Percentiles rank a stretch among this genome's conserved stretches.
These are phyloP conservation scores for Paralvinella palmiformis DNA, from an alignment of 1,140 invertebrate genomes.

Conservation along the genomic window DNA sequence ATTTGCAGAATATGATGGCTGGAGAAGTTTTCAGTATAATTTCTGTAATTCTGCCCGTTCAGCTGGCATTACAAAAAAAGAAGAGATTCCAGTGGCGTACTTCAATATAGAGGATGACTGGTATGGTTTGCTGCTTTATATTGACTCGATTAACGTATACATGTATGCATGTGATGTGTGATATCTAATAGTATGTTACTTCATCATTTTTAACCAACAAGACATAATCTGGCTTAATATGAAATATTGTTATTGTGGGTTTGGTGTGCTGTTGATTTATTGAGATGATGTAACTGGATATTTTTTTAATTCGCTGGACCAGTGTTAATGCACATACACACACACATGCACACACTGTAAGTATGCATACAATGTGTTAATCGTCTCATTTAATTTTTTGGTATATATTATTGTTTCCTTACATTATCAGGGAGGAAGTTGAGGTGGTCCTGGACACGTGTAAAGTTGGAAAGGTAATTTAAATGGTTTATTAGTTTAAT, in stretches of 20 bases:
- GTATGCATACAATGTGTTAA: no score
- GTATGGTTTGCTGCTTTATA: slow-evolving; percentile 27
- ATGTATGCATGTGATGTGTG: not conserved
- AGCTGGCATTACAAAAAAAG: not conserved
- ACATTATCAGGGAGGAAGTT: slow-evolving; percentile 44
- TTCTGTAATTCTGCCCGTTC: not conserved
- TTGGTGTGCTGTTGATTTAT: no score
- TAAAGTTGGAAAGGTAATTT: slow-evolving; percentile 39
- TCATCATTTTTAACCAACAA: no score
- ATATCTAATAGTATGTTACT: no score
- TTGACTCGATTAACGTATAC: not conserved
- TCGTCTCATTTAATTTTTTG: not conserved
- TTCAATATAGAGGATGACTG: slow-evolving; percentile 44
- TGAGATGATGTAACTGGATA: no score
- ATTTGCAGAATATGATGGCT: not conserved
- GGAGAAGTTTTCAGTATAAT: not conserved
- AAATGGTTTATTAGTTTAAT: no score
- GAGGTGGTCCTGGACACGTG: slow-evolving; percentile 39
- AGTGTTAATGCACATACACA: no score
- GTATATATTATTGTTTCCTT: not conserved
- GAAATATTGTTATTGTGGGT: no score
- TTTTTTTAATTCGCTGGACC: no score
- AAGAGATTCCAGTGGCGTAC: slow-evolving; percentile 41
- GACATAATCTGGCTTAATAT: no score
- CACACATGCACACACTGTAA: no score